Evolutionary conservation across 2,113 vertebrate genomes (phyloP).

Genomic region (Spea bombifrons): DNA sequence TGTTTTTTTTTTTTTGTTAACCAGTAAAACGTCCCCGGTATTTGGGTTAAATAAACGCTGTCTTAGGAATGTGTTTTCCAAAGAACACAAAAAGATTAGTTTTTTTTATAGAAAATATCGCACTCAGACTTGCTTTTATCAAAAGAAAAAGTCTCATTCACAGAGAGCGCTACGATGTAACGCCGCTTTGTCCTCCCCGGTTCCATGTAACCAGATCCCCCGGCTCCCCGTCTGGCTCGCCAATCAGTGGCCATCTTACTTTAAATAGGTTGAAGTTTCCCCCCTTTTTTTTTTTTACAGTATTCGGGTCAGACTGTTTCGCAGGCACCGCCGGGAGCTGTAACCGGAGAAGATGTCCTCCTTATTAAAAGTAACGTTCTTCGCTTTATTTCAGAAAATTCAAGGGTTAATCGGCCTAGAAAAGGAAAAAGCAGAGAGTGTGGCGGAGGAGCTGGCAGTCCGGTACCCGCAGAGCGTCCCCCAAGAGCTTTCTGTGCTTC

Average conservation of each 20-base stretch:
- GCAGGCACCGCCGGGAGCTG: too few species aligned
- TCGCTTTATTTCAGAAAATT: constrained; percentile 69
- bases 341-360: neutral
- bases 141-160: too few species aligned
- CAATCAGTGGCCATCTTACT: constrained; percentile 48
- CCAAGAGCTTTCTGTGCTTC: constrained; percentile 67
- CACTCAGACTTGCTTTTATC: too few species aligned
- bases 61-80: too few species aligned
- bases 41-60: too few species aligned
- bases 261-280: too few species aligned
- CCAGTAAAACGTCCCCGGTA: too few species aligned
- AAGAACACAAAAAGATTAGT: too few species aligned
- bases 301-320: too few species aligned
- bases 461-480: constrained; percentile 81
- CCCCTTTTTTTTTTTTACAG: neutral
- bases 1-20: too few species aligned
- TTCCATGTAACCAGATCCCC: constrained; percentile 73
- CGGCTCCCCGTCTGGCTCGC: constrained; percentile 53
- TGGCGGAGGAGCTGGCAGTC: constrained; percentile 75
- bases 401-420: constrained; percentile 68
- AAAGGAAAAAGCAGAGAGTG: constrained; percentile 69
- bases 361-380: neutral
- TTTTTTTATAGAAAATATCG: too few species aligned
- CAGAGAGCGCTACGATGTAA: constrained; percentile 43
- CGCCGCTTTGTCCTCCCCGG: constrained; percentile 54